Evolutionary conservation across 2,797 vertebrate genomes (phyloP), one percentile per base, ranked within the genome.

Genomic region (Percopsis omiscomaycus): DNA sequence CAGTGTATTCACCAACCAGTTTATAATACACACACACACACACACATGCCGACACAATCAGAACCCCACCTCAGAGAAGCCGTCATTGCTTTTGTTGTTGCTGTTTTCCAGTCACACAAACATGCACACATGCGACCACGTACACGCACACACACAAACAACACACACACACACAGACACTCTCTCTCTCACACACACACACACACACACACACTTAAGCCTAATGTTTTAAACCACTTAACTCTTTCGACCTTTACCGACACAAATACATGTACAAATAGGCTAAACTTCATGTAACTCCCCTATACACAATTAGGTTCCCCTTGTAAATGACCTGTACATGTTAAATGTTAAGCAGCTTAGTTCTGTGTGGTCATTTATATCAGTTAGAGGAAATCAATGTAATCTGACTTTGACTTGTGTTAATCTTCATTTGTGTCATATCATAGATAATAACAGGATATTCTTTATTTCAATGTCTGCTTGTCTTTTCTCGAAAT

Each of bases 151-250:
- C 22, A 22, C 22, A 22, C 22, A 22, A 22, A 22, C 22, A 22
- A 22, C 22, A 22, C 22, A 22, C 22, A 22, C 42, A 59, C 22
- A 59, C 15, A 59, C 45, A 48, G 11, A 6, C 12, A 49, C 45
- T n/a, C 44, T 46, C 44, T 22, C 22, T 22, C 22, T 22, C 22
- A 22, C 22, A 22, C 22, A 22, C 22, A 22, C 22, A 22, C 22
- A 22, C 22, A 22, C 22, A 22, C 22, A 22, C 22, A 22, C 22
- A 48, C 15, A 15, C 13, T 15, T 66, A 80, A 86, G 83, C 83
- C 77, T 28, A 68, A 84, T 58, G 64, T 75, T 79, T 80, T 74
- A 81, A 86, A 69, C 67, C 42, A 51, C 77, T 79, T 83, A 61
- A 80, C 57, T 61, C 46, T 63, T 56, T 74, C 74, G 68, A 66